These are phyloP conservation scores for Hirtodrosophila histrioides DNA, from an alignment of 2,888 invertebrate genomes.

Conservation along the genomic window DNA sequence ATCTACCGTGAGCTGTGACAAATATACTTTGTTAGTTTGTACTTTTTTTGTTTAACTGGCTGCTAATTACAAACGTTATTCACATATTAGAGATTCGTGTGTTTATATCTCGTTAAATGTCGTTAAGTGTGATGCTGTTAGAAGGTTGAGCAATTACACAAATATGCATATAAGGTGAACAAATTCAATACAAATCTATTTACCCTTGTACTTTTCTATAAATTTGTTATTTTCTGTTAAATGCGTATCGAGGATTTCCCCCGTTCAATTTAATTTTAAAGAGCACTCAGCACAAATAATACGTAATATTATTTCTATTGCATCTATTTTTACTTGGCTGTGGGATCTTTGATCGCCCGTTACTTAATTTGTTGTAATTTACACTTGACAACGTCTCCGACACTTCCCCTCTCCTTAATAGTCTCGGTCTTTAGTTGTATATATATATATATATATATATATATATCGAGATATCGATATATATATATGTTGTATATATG, in stretches of 20 bases:
- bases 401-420: constrained; percentile 35
- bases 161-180: not conserved
- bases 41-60: constrained; percentile 2
- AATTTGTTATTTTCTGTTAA: constrained; percentile 26
- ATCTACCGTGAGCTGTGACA: not conserved
- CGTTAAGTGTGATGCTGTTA: constrained; percentile 10
- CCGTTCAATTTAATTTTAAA: constrained; percentile 25
- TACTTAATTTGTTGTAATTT: constrained; percentile 50
- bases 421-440: constrained; percentile 1
- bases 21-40: not conserved
- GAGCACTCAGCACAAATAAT: constrained; percentile 1
- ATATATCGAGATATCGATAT: too few relatives aligned
- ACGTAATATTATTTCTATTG: constrained; percentile 5
- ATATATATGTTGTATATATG: constrained; percentile 2
- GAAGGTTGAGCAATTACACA: not conserved
- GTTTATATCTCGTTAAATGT: constrained; percentile 1
- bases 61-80: constrained; percentile 6
- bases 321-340: constrained; percentile 49
- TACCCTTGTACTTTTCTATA: too few relatives aligned
- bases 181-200: too few relatives aligned
- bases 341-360: too few relatives aligned
- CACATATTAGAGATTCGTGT: not conserved
- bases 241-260: constrained; percentile 10
- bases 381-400: constrained; percentile 57
- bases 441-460: constrained; percentile 9